Conservation (phyloP, 2,888 invertebrate species). For the Mylabris sibirica region DNA sequence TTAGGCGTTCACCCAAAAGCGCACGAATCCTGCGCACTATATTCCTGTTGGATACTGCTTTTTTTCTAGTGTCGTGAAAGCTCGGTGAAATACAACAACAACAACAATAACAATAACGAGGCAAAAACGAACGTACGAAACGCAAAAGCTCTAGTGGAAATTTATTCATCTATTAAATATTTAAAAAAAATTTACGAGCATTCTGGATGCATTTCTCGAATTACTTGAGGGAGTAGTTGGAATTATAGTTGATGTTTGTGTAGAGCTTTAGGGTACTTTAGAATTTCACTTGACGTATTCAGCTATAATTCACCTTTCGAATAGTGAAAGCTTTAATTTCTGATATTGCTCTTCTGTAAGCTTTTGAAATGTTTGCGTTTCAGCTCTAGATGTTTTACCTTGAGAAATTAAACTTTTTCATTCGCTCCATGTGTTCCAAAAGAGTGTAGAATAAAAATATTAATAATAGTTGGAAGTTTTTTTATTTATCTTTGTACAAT, state of each 20-base stretch:
- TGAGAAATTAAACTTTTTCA: background rate
- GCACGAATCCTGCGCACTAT: conserved; percentile 43
- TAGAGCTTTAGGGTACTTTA: background rate
- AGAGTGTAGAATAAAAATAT: background rate
- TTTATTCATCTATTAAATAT: conserved; percentile 30
- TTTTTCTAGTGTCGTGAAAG: background rate
- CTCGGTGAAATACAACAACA: background rate
- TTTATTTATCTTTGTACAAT: conserved; percentile 35
- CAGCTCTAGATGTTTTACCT: background rate
- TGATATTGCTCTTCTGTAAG: background rate
- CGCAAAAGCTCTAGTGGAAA: background rate
- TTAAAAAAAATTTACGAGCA: conserved; percentile 3
- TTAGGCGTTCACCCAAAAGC: conserved; percentile 47
- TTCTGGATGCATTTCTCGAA: background rate
- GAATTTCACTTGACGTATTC: background rate
- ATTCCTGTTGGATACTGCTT: conserved; percentile 15
- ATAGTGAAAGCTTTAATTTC: background rate
- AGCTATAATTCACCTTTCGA: background rate
- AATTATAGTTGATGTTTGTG: background rate
- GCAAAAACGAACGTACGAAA: conserved; percentile 25
- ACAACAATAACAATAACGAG: background rate
- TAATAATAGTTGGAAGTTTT: background rate
- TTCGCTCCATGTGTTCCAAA: background rate
- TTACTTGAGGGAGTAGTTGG: background rate
- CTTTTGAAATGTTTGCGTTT: background rate